A percentile compares a stretch with the other conserved stretches of the same genome.
Conservation (phyloP, 2,888 invertebrate genomes). For the Brachyopa scutellaris region DNA sequence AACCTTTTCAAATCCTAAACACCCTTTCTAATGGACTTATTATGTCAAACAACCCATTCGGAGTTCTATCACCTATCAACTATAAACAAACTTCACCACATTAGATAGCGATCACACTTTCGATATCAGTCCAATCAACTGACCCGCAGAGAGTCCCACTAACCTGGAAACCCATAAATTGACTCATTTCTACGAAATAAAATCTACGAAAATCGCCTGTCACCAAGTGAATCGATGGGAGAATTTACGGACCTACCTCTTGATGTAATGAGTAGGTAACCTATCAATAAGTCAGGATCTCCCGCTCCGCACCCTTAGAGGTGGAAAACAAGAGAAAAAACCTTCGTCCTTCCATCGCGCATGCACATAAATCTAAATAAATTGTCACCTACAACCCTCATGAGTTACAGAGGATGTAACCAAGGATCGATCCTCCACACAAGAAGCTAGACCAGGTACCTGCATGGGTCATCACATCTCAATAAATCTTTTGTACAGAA, state of each 20-base stretch:
- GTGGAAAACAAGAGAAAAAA: slow-evolving; percentile 5
- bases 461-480: slow-evolving; percentile 65
- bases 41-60: slow-evolving; percentile 40
- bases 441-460: slow-evolving; percentile 37
- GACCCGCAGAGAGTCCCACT: slow-evolving; percentile 37
- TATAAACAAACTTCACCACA: slow-evolving; percentile 46
- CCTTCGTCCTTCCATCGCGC: slow-evolving; percentile 27
- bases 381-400: slow-evolving; percentile 68
- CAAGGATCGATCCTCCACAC: slow-evolving; percentile 31
- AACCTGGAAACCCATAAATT: slow-evolving; percentile 68
- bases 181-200: slow-evolving; percentile 60
- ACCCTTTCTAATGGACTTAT: slow-evolving; percentile 26
- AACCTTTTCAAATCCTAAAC: neutral
- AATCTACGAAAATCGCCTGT: slow-evolving; percentile 62
- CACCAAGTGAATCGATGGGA: slow-evolving; percentile 49
- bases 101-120: slow-evolving; percentile 60
- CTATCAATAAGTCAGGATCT: slow-evolving; percentile 65
- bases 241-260: slow-evolving; percentile 55
- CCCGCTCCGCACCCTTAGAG: neutral
- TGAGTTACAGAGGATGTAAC: slow-evolving; percentile 16
- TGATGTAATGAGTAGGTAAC: slow-evolving; percentile 60
- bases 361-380: slow-evolving; percentile 70
- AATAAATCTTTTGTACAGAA: slow-evolving; percentile 67
- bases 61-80: slow-evolving; percentile 22
- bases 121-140: slow-evolving; percentile 26